Percentiles rank a stretch among this genome's conserved stretches.
Evolutionary conservation across 2,113 vertebrate genomes (phyloP).

Genomic region (Camelus dromedarius): DNA sequence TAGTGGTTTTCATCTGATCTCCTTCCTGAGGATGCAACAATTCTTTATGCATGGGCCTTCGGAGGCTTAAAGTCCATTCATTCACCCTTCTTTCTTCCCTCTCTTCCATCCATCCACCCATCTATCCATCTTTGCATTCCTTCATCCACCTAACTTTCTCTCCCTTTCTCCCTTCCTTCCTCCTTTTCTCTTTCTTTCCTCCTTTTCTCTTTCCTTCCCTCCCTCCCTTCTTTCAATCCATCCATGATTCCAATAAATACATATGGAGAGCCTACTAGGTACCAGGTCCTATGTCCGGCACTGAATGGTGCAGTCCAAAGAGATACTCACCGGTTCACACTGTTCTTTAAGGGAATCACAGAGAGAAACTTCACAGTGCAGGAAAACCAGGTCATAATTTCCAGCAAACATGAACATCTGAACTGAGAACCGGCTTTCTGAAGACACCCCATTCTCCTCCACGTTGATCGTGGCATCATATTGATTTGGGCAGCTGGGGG

Average conservation of each 20-base stretch:
- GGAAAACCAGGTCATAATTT: slow-evolving; percentile 75
- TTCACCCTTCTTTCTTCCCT: not conserved
- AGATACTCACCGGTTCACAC: slow-evolving; percentile 77
- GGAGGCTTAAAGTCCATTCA: not conserved
- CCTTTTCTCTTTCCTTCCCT: not conserved
- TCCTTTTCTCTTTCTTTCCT: too few species aligned
- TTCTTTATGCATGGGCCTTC: not conserved
- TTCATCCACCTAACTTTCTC: not conserved
- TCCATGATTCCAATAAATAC: not conserved
- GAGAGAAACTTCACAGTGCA: slow-evolving; percentile 80
- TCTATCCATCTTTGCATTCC: not conserved
- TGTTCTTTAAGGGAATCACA: slow-evolving; percentile 64
- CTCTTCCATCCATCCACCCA: not conserved
- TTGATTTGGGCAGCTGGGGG: slow-evolving; percentile 73
- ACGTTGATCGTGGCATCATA: slow-evolving; percentile 68
- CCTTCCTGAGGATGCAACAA: not conserved
- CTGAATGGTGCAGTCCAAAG: not conserved
- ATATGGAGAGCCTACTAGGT: not conserved
- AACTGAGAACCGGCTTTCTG: slow-evolving; percentile 76
- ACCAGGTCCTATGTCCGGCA: not conserved
- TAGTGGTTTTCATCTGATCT: not conserved
- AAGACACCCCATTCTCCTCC: slow-evolving; percentile 77
- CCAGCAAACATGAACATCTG: slow-evolving; percentile 83
- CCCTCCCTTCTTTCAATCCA: not conserved
- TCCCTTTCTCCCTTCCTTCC: not conserved